These are phyloP conservation scores for Zaprionus gabonicus DNA, from an alignment of 1,140 invertebrate species.

Conservation along the genomic window DNA sequence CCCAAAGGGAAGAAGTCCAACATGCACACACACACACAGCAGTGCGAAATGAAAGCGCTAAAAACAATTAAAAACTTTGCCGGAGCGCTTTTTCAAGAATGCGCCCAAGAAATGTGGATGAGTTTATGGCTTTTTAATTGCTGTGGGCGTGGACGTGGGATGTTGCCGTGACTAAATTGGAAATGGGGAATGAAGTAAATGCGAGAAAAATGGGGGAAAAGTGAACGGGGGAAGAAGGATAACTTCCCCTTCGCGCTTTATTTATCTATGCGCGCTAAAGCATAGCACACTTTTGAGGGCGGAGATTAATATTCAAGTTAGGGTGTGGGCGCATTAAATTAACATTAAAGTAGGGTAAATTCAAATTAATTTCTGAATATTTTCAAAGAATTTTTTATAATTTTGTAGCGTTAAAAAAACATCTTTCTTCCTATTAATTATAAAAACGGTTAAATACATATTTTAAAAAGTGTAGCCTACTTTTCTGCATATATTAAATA, in stretches of 20 bases:
- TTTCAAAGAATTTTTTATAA: not conserved
- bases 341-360: not conserved
- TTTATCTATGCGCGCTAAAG: constrained; percentile 29
- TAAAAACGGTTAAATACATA: not conserved
- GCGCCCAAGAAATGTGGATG: constrained; percentile 61
- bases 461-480: not conserved
- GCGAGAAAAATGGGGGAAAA: constrained; percentile 10
- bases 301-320: not conserved
- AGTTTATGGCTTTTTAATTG: constrained; percentile 75
- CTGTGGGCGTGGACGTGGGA: constrained; percentile 9
- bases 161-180: constrained; percentile 16
- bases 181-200: constrained; percentile 5
- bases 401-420: not conserved
- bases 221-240: too few species aligned
- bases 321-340: not conserved
- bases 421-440: not conserved
- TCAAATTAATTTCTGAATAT: not conserved
- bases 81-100: constrained; percentile 51
- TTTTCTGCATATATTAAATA: not conserved
- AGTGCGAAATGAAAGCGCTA: constrained; percentile 41
- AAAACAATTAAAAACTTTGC: constrained; percentile 78
- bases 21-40: constrained; percentile 16
- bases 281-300: constrained; percentile 27
- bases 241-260: not conserved
- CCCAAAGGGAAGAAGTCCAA: constrained; percentile 41